phyloP scores from a whole-genome alignment of 2,888 invertebrate genomes.

The Drosophila aldrichi region DNA sequence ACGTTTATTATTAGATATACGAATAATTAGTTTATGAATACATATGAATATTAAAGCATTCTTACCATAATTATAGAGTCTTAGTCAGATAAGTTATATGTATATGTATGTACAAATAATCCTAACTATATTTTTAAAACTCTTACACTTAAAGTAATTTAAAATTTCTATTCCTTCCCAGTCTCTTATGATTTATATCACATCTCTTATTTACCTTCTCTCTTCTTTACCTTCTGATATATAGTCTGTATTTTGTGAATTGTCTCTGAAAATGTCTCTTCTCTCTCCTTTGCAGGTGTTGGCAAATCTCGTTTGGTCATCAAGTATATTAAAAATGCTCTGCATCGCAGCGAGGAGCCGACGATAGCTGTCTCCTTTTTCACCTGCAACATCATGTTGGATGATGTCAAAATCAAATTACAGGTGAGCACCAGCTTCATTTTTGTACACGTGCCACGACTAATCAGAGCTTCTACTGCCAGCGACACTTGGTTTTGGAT shows the following conservation, averaged over 20 bases:
- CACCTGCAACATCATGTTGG: conserved; percentile 92
- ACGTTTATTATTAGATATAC: no score
- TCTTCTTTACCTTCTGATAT: background rate
- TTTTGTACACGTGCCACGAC: conserved; percentile 18
- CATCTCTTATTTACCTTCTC: background rate
- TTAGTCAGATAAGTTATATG: no score
- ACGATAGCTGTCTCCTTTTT: conserved; percentile 97
- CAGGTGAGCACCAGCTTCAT: conserved; percentile 87
- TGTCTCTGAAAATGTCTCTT: background rate
- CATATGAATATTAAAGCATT: no score
- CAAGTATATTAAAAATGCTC: conserved; percentile 92
- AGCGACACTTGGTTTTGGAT: conserved; percentile 23
- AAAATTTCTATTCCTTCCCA: background rate
- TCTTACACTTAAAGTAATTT: no score
- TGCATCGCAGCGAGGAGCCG: conserved; percentile 91
- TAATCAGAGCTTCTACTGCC: conserved; percentile 59
- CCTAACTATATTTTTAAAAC: no score
- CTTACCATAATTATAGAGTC: no score
- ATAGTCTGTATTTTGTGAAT: background rate
- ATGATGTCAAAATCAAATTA: conserved; percentile 90
- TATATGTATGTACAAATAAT: no score
- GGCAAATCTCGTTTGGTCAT: conserved; percentile 95
- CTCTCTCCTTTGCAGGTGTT: conserved; percentile 89
- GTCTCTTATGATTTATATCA: background rate
- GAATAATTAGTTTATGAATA: no score